phyloP scores from a whole-genome alignment of 2,888 invertebrate genomes.

The Apoderus coryli region DNA sequence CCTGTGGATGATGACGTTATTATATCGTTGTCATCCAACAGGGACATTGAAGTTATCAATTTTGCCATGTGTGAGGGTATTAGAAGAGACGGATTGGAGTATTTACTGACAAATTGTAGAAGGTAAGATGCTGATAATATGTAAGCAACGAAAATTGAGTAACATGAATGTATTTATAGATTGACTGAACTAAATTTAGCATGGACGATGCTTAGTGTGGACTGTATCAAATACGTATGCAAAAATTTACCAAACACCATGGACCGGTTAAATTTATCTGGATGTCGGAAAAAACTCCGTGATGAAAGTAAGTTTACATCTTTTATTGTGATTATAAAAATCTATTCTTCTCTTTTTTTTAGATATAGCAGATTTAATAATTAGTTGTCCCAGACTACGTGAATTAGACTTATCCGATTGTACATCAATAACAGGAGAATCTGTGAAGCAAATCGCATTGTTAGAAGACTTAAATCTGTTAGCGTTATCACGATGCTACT shows the following conservation, averaged over 20 bases:
- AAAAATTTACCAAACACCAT: constrained; percentile 47
- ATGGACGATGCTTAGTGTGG: constrained; percentile 57
- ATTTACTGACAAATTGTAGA: constrained; percentile 45
- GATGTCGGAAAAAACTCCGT: constrained; percentile 59
- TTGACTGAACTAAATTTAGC: constrained; percentile 61
- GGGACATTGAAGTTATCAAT: constrained; percentile 63
- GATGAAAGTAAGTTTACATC: constrained; percentile 55
- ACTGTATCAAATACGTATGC: constrained; percentile 45
- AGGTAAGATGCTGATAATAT: constrained; percentile 31
- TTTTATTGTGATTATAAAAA: constrained; percentile 4
- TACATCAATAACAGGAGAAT: constrained; percentile 47
- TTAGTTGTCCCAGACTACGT: constrained; percentile 52
- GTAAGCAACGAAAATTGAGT: background rate
- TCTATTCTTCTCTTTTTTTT: constrained; percentile 20
- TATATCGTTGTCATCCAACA: constrained; percentile 49
- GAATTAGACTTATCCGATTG: constrained; percentile 87
- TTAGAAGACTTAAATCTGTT: constrained; percentile 57
- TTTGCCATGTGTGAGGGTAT: constrained; percentile 69
- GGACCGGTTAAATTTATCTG: constrained; percentile 66
- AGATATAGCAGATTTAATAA: constrained; percentile 55
- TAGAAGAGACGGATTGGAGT: constrained; percentile 44
- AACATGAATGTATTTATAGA: constrained; percentile 33
- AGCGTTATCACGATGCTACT: constrained; percentile 69
- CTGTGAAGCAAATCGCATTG: constrained; percentile 42
- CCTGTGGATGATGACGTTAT: constrained; percentile 49